Evolutionary conservation across 2,797 vertebrate genomes (phyloP).

Genomic region (Pagetopsis macropterus): DNA sequence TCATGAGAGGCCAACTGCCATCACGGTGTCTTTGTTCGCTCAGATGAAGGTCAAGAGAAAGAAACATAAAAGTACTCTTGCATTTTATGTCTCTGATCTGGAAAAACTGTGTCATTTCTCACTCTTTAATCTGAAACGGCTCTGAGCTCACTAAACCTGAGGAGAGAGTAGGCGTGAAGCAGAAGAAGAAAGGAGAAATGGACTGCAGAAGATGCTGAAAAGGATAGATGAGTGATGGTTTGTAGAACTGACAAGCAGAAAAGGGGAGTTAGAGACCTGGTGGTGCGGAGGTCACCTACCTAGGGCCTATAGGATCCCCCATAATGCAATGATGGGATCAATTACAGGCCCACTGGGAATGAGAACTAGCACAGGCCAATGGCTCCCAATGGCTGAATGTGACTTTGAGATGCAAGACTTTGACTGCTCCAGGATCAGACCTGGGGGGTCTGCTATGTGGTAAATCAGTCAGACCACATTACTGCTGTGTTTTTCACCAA

Average conservation of each 20-base stretch:
- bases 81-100: constrained; percentile 50
- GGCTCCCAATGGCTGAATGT: constrained; percentile 61
- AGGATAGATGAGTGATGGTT: constrained; percentile 66
- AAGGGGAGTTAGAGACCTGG: constrained; percentile 49
- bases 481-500: constrained; percentile 63
- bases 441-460: constrained; percentile 60
- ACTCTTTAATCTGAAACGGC: constrained; percentile 53
- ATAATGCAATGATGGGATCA: constrained; percentile 78
- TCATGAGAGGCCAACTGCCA: constrained; percentile 19
- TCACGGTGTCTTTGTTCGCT: constrained; percentile 43
- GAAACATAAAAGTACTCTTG: constrained; percentile 41
- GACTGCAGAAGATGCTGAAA: constrained; percentile 55
- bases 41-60: constrained; percentile 12
- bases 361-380: constrained; percentile 66
- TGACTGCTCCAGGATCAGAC: constrained; percentile 57
- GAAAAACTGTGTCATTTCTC: constrained; percentile 64
- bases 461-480: constrained; percentile 76
- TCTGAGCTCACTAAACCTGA: constrained; percentile 53
- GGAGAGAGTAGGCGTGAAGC: constrained; percentile 38
- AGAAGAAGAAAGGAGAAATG: constrained; percentile 46
- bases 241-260: constrained; percentile 72
- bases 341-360: constrained; percentile 68
- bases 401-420: constrained; percentile 71
- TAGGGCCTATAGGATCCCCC: constrained; percentile 63
- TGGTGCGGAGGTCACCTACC: constrained; percentile 72